Evolutionary conservation across 2,113 vertebrate species (phyloP).

Genomic region (Coreoperca whiteheadi): DNA sequence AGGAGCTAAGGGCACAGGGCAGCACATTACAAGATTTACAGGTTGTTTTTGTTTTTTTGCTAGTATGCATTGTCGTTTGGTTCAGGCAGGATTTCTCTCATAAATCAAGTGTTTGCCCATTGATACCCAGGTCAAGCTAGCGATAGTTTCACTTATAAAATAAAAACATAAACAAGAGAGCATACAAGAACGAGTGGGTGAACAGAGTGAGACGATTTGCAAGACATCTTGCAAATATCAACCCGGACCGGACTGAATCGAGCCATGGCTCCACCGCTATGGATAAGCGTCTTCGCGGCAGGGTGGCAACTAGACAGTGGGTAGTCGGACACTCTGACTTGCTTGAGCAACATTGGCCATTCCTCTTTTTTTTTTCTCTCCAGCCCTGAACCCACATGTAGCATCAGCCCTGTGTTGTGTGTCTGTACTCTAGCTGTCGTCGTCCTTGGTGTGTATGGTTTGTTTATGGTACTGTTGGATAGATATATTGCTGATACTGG

Average conservation of each 20-base stretch:
- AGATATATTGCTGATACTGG: not conserved
- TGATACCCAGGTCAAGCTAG: too few species aligned
- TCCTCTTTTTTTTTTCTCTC: not conserved
- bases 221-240: not conserved
- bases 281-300: not conserved
- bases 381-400: not conserved
- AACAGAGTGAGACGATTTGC: not conserved
- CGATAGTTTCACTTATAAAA: not conserved
- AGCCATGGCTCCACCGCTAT: not conserved
- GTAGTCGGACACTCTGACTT: not conserved
- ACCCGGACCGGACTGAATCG: not conserved
- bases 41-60: too few species aligned
- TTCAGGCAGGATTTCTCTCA: not conserved
- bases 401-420: not conserved
- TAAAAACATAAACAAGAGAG: not conserved
- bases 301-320: not conserved
- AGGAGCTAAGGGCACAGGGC: not conserved
- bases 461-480: not conserved
- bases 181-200: too few species aligned
- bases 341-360: not conserved
- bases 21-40: not conserved
- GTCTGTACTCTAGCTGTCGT: constrained; percentile 12
- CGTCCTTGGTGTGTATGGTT: constrained; percentile 4
- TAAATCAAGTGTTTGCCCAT: not conserved
- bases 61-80: not conserved